Evolutionary conservation across 2,797 vertebrate genomes (phyloP).

Genomic region (Gastrophryne carolinensis): DNA sequence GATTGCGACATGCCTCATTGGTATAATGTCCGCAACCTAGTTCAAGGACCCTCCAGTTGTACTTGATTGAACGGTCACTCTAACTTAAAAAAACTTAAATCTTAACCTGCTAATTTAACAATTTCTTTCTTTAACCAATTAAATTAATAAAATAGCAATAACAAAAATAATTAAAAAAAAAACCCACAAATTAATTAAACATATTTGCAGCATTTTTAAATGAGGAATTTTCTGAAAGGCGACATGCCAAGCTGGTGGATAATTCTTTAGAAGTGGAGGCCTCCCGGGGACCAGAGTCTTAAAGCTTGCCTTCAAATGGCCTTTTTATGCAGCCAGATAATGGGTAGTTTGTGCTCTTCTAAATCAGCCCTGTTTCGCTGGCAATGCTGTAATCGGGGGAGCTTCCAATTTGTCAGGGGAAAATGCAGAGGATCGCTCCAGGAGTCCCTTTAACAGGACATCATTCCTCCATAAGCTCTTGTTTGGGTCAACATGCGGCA

Average conservation of each 20-base stretch:
- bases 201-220: slow-evolving; percentile 64
- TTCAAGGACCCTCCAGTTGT: too few species aligned
- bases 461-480: slow-evolving; percentile 79
- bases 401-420: slow-evolving; percentile 83
- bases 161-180: too few species aligned
- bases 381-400: slow-evolving; percentile 71
- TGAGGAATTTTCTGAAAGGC: slow-evolving; percentile 67
- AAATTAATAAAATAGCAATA: too few species aligned
- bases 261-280: slow-evolving; percentile 70
- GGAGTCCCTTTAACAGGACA: slow-evolving; percentile 84
- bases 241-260: slow-evolving; percentile 70
- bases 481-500: slow-evolving; percentile 72
- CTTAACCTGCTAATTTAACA: too few species aligned
- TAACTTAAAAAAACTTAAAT: too few species aligned
- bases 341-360: slow-evolving; percentile 81
- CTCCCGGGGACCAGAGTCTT: slow-evolving; percentile 67
- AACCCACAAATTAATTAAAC: slow-evolving; percentile 63
- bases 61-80: too few species aligned
- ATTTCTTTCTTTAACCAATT: too few species aligned
- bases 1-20: too few species aligned
- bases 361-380: slow-evolving; percentile 82
- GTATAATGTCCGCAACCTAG: too few species aligned
- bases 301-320: slow-evolving; percentile 76
- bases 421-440: slow-evolving; percentile 71
- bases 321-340: slow-evolving; percentile 81